These are phyloP conservation scores for Drosophila percnosoma DNA, from an alignment of 2,888 invertebrate species.

Conservation along the genomic window DNA sequence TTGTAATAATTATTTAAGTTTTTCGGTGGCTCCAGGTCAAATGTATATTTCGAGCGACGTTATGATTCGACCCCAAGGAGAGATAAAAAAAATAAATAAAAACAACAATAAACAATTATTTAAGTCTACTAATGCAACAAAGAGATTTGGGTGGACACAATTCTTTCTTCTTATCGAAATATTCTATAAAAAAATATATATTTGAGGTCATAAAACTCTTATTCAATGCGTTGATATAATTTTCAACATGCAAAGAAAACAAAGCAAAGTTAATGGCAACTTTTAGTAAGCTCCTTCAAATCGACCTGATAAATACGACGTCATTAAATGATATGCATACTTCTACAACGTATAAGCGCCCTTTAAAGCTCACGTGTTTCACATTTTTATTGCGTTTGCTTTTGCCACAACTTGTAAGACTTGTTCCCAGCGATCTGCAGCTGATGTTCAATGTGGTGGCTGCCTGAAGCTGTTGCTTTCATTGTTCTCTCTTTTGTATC, in stretches of 20 bases:
- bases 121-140: neutral
- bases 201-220: neutral
- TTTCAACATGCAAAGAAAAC: neutral
- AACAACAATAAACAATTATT: neutral
- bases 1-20: neutral
- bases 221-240: neutral
- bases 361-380: conserved; percentile 25
- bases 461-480: conserved; percentile 40
- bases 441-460: conserved; percentile 53
- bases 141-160: neutral
- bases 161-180: neutral
- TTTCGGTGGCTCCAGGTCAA: neutral
- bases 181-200: neutral
- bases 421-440: conserved; percentile 19
- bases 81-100: neutral
- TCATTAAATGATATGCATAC: conserved; percentile 4
- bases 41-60: neutral
- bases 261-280: neutral
- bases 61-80: neutral
- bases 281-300: conserved; percentile 3
- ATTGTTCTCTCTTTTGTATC: conserved; percentile 71
- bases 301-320: conserved; percentile 16
- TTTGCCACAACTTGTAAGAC: conserved; percentile 13
- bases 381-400: conserved; percentile 30
- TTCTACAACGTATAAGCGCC: neutral